phyloP scores from a whole-genome alignment of 2,888 invertebrate genomes.

The Strigamia crassipes region DNA sequence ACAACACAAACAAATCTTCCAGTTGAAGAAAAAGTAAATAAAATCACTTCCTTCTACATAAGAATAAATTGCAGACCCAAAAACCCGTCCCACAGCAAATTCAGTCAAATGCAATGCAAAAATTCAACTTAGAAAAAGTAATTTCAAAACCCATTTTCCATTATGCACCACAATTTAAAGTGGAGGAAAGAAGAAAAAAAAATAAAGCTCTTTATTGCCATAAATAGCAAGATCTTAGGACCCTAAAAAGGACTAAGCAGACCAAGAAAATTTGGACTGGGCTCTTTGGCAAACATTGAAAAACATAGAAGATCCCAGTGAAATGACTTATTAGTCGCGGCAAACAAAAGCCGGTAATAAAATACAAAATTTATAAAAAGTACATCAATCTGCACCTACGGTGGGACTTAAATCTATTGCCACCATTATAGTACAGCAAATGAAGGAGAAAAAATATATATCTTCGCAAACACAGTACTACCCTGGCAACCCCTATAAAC shows the following conservation, averaged over 20 bases:
- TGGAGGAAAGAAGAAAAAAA: background rate
- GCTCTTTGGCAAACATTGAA: constrained; percentile 8
- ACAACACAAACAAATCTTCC: too few species aligned
- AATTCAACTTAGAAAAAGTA: background rate
- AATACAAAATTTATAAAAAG: background rate
- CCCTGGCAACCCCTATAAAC: constrained; percentile 30
- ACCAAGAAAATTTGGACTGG: constrained; percentile 18
- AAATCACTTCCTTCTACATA: too few species aligned
- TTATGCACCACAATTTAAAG: background rate
- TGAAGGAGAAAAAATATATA: constrained; percentile 14
- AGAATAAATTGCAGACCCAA: too few species aligned
- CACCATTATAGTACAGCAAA: constrained; percentile 17
- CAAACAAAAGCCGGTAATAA: background rate
- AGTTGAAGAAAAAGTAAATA: too few species aligned
- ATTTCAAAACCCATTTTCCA: background rate
- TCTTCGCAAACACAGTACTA: constrained; percentile 14
- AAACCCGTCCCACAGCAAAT: background rate
- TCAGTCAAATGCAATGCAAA: background rate
- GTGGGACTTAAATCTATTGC: constrained; percentile 6
- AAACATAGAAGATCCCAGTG: background rate
- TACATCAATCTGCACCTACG: constrained; percentile 4
- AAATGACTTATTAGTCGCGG: constrained; percentile 11
- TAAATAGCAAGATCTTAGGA: constrained; percentile 19
- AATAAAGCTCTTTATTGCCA: constrained; percentile 25
- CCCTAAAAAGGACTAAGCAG: background rate